These are phyloP conservation scores for Squalus acanthias DNA, from an alignment of 2,797 vertebrate species.

Conservation along the genomic window DNA sequence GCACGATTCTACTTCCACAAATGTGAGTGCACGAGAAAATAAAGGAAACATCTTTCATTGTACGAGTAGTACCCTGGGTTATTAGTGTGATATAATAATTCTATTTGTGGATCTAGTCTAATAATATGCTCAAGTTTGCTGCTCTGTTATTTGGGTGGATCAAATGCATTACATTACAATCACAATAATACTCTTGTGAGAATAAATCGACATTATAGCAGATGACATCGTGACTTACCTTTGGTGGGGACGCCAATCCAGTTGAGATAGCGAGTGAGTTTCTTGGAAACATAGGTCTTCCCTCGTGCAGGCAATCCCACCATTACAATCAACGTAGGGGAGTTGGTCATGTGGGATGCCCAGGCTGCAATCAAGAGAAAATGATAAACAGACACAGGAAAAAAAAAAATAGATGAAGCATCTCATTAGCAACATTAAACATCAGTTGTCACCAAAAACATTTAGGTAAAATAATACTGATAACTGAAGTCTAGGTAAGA, in stretches of 20 bases:
- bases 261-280: conserved; percentile 94
- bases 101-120: background rate
- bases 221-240: conserved; percentile 57
- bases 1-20: background rate
- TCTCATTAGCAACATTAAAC: background rate
- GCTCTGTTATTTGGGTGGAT: background rate
- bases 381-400: background rate
- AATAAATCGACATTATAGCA: background rate
- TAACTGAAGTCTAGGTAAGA: background rate
- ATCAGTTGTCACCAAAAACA: background rate
- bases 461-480: background rate
- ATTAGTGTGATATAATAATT: background rate
- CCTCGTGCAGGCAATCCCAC: conserved; percentile 88
- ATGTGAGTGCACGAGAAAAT: background rate
- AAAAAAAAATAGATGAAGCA: background rate
- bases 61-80: background rate
- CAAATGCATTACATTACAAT: background rate
- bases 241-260: conserved; percentile 96
- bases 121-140: background rate
- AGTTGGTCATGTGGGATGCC: conserved; percentile 97
- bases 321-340: conserved; percentile 90
- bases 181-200: background rate
- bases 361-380: conserved; percentile 63
- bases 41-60: background rate
- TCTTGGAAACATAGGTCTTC: conserved; percentile 95